Base-by-base conservation (phyloP, 2,113 vertebrate genomes). In the Corvus hawaiiensis region DNA sequence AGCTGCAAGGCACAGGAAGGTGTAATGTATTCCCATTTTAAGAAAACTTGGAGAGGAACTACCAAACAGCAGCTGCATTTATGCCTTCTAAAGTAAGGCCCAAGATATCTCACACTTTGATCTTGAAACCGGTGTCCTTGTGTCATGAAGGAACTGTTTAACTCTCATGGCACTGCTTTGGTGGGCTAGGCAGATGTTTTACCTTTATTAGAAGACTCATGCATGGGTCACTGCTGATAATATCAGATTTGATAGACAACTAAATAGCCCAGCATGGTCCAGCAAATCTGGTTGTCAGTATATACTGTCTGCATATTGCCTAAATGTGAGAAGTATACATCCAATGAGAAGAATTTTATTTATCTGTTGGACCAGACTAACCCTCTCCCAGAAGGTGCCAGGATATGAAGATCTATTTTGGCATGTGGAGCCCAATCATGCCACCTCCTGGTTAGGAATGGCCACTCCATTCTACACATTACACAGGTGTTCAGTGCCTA, bases 371-470 rank as follows among this genome's bases (percentile, higher is more conserved):
- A 59, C 37, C 30, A 7, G 16, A 64, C 19, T 1, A 41, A 46
- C 11, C 9, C 51, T 16, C 44, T 46, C 39, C 28, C 68, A 71
- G 39, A 37, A 81, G 33, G 39, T 16, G 15, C 15, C 24, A 23
- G 20, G 20, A 84, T 18, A 16, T 0, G 17, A 84, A 63, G 30
- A 27, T 67, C 56, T 71, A 0, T n/a, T 69, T 68, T 46, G 79
- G 55, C 48, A 82, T 92, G 51, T n/a, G 22, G 92, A 95, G 92
- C 85, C 77, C 93, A 91, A 91, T 5, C 81, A 76, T 93, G 84
- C 90, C 95, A 94, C 81, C 89, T 95, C 88, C 95, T 96, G 92
- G 95, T 52, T 96, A 75, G n/a, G 24, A 83, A 59, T 6, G 41
- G 59, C 61, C 62, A 56, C 59, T 81, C 86, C 58, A 5, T 13